phyloP scores from a whole-genome alignment of 2,113 vertebrate species.

The Zootoca vivipara region DNA sequence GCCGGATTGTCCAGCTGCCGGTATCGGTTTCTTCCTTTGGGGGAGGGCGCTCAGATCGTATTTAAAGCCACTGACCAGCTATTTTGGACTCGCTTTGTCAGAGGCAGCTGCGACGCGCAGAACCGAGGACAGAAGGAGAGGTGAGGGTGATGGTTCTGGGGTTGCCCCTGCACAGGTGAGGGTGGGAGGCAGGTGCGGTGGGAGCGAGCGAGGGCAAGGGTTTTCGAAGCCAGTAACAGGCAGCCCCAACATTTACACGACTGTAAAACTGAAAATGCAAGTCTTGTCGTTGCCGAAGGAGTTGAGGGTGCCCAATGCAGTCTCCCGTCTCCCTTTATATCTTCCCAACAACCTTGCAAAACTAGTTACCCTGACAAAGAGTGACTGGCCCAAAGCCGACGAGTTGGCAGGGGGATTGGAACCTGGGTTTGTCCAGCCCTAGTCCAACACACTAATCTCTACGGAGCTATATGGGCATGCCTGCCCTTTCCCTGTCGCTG shows the following conservation, averaged over 20 bases:
- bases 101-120: background rate
- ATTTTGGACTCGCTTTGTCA: background rate
- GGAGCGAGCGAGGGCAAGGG: background rate
- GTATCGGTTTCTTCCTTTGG: constrained; percentile 56
- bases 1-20: constrained; percentile 42
- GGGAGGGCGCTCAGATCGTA: constrained; percentile 56
- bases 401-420: background rate
- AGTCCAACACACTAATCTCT: background rate
- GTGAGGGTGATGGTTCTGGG: background rate
- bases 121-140: background rate
- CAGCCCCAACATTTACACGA: no score
- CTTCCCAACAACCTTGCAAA: background rate
- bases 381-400: background rate
- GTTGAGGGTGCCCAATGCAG: background rate
- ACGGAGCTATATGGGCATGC: background rate
- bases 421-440: background rate
- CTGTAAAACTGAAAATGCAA: background rate
- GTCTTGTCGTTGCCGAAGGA: background rate
- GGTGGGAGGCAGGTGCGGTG: background rate
- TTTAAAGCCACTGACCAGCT: constrained; percentile 36
- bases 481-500: background rate
- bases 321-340: background rate
- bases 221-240: no score
- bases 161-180: background rate
- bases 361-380: no score